Evolutionary conservation across 2,113 vertebrate species (phyloP), one percentile per base, ranked within the genome.

Genomic region (Anser cygnoides): DNA sequence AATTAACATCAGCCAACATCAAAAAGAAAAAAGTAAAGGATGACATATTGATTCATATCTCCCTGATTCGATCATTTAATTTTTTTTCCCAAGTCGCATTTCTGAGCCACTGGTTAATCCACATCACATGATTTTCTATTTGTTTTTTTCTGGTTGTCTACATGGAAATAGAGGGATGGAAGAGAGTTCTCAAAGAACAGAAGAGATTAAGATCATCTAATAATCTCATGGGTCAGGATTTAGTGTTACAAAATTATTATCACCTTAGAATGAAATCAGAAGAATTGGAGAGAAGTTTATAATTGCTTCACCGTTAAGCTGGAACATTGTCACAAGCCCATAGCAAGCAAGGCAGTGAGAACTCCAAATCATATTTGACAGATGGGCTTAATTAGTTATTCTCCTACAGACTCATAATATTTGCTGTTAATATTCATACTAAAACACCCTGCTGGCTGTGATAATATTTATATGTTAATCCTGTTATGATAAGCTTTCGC

Each of bases 391-490:
- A 95, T 92, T 93, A 95, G 94, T 74, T 81, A 92, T 96, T 97
- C 96, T 86, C 75, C 74, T 52, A 94, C 85, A 93, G 85, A 96
- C 89, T 93, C 96, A 66, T 62, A 96, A 93, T 94, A 73, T 95
- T 97, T 96, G 95, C 92, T 63, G 89, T 92, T 95, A 92, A 94
- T 88, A 95, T 96, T 96, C 81, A 91, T 93, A 90, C 87, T 63
- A 79, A 96, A 96, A 91, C 95, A 95, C 84, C 84, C 94, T 92
- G 95, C 95, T 92, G 58, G 84, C 91, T 92, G 90, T 79, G 93
- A 94, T 95, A 94, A 94, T 95, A 92, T 96, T 96, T 91, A 41
- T 74, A 89, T 96, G 93, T 91, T 97, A 97, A 97, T 97, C 93
- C 91, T 87, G 93, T 87, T 87, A 91, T 5, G 75, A 92, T 68